Conservation (phyloP, 2,888 invertebrate species). For the Tromatobia lineatoria region DNA sequence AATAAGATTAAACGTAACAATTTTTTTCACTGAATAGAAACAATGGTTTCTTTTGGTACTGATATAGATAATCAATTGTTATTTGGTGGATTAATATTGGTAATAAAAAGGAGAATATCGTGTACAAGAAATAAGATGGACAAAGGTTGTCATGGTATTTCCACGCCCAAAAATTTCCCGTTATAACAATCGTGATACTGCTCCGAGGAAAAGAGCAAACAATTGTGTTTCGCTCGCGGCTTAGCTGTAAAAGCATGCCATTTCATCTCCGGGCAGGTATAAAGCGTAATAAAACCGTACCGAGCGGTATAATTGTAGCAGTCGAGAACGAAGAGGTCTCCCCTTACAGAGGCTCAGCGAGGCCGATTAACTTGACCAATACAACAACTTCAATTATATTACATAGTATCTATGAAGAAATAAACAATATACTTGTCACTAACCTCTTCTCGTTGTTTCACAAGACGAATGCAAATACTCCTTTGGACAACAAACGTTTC, state of each 20-base stretch:
- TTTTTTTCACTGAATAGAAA: background rate
- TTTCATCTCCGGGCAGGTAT: conserved; percentile 54
- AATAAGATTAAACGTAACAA: too few species aligned
- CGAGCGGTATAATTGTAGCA: conserved; percentile 9
- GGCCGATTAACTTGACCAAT: background rate
- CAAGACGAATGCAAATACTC: background rate
- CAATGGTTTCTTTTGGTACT: too few species aligned
- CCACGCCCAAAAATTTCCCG: conserved; percentile 45
- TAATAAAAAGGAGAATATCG: too few species aligned
- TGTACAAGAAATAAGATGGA: background rate
- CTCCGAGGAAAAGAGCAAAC: conserved; percentile 21
- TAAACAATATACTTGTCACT: conserved; percentile 1
- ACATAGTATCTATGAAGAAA: background rate
- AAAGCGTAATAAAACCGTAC: conserved; percentile 21
- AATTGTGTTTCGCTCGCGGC: conserved; percentile 43
- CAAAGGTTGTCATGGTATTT: conserved; percentile 24
- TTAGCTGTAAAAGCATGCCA: conserved; percentile 39
- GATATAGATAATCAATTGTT: too few species aligned
- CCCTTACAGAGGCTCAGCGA: too few species aligned
- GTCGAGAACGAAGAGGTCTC: background rate
- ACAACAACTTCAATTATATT: background rate
- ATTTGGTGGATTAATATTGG: too few species aligned
- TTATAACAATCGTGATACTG: conserved; percentile 53
- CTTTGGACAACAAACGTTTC: background rate
- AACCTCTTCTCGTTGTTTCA: conserved; percentile 6